Percentiles rank a stretch among this genome's conserved stretches.
These are phyloP conservation scores for Aegithalos caudatus DNA, from an alignment of 2,113 vertebrate genomes.

Conservation along the genomic window DNA sequence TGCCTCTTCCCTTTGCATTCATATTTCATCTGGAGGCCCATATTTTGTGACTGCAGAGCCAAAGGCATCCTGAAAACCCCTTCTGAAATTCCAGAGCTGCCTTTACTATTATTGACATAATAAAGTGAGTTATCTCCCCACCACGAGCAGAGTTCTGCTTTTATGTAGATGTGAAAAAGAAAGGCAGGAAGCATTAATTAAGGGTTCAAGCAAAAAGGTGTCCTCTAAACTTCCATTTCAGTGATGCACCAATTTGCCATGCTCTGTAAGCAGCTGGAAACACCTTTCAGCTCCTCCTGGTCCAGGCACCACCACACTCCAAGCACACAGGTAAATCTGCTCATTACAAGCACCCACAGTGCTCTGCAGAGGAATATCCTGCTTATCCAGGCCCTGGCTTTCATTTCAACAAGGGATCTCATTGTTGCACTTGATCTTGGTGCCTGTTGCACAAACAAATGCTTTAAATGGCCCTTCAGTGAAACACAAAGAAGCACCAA, in stretches of 20 bases:
- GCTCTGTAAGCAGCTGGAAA: not conserved
- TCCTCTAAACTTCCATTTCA: not conserved
- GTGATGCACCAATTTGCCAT: not conserved
- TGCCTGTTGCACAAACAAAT: conserved; percentile 7
- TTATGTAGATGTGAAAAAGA: not conserved
- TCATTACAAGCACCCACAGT: not conserved
- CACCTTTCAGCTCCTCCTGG: not conserved
- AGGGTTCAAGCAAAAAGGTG: not conserved
- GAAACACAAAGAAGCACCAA: not conserved
- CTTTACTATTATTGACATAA: not conserved
- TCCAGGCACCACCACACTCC: not conserved
- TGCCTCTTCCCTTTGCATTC: not conserved
- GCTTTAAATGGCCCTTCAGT: not conserved
- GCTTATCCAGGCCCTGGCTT: not conserved
- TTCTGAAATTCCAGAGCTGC: not conserved
- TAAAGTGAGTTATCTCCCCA: not conserved
- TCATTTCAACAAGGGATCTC: not conserved
- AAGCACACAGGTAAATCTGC: not conserved
- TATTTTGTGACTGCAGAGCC: not conserved
- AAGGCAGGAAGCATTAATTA: not conserved
- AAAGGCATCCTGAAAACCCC: not conserved
- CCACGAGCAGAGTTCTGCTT: not conserved
- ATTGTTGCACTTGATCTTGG: not conserved
- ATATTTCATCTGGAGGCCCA: not conserved
- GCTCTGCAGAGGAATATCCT: not conserved